Base-by-base conservation (phyloP, 53 echinoderm and acorn worm genomes). In the Zoroaster sp. region DNA sequence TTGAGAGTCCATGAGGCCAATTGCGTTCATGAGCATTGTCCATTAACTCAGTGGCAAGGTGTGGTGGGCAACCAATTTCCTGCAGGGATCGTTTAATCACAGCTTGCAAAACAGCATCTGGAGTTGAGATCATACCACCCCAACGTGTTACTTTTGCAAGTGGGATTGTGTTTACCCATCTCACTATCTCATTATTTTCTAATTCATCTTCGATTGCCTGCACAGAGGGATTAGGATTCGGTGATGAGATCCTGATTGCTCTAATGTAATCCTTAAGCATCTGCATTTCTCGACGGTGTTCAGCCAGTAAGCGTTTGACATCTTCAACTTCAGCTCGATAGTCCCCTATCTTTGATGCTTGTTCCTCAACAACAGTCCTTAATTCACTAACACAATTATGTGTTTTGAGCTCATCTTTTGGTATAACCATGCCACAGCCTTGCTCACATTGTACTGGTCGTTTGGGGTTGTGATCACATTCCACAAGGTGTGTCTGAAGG, bases 101-200 rank as follows among this genome's bases (percentile, higher is more conserved):
- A 6, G 98, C 94, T 75, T 97, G 98, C n/a, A 97, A 83, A 13
- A 97, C 98, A 13, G 94, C 98, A 72, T 97, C 98, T 31, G 98
- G 98, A 4, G 98, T 97, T 14, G 98, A 97, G 40, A 97, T 97
- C 98, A 97, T 97, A 35, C 98, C 98, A 36, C 98, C 98, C 98
- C 98, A 97, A 4, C 98, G 91, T 4, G 98, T 97, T 53, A 97
- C 98, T 11, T 94, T 89, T 15, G 98, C 95, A 8, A 95, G 83
- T 10, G 98, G 98, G 28, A 97, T 75, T 32, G 95, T 91, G 79
- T 97, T 97, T 7, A 95, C 98, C 98, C 98, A 97, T 9, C 98
- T 89, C 18, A 97, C 89, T 18, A 95, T 93, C 82, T 97, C 98
- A 59, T 94, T 97, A 83, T 95, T 94, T 88, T 97, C 98, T 11